Conservation (phyloP, 1,140 invertebrate species). For the Drosophila melanogaster region Release_6_plus_ISO1_MT NT_033779.5:14367501-14368000, state of each 20-base stretch:
- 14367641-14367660: slow-evolving; percentile 24
- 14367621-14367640: slow-evolving; percentile 60
- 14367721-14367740: slow-evolving; percentile 78
- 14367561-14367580: neutral
- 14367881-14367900: slow-evolving; percentile 3
- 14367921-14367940: slow-evolving; percentile 5
- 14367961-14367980: neutral
- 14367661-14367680: slow-evolving; percentile 56
- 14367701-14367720: slow-evolving; percentile 72
- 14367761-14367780: slow-evolving; percentile 79
- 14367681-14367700: slow-evolving; percentile 75
- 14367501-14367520: too few species aligned
- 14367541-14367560: neutral
- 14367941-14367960: slow-evolving; percentile 6
- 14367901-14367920: neutral
- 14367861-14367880: slow-evolving; percentile 22
- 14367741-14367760: slow-evolving; percentile 77
- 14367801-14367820: slow-evolving; percentile 26
- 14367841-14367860: slow-evolving; percentile 47
- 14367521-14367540: too few species aligned
- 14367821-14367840: slow-evolving; percentile 5
- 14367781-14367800: slow-evolving; percentile 75
- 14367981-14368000: neutral
- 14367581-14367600: slow-evolving; percentile 3
- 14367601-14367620: slow-evolving; percentile 56